phyloP scores from a whole-genome alignment of 2,113 vertebrate genomes.

The Jacana jacana region DNA sequence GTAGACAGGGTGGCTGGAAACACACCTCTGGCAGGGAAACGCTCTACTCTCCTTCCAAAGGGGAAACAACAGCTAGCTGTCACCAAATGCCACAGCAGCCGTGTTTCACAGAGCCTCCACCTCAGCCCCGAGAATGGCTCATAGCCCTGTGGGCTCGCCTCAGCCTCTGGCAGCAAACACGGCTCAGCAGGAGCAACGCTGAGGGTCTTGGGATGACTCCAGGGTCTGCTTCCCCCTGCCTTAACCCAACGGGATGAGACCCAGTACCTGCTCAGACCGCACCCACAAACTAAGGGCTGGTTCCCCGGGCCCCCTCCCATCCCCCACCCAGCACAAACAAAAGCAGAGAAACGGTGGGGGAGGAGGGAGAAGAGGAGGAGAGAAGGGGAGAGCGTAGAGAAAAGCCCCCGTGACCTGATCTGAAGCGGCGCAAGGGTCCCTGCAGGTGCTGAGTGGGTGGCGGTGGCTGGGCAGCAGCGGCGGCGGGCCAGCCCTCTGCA shows the following conservation, averaged over 20 bases:
- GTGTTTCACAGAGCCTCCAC: rapidly evolving
- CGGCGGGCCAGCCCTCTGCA: constrained; percentile 8
- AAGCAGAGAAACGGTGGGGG: background rate
- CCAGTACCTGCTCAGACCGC: background rate
- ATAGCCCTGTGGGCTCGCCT: rapidly evolving
- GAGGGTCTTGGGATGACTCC: background rate
- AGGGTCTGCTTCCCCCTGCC: background rate
- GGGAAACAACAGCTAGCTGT: background rate
- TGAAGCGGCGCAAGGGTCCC: background rate
- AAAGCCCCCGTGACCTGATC: constrained; percentile 75
- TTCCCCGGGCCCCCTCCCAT: background rate
- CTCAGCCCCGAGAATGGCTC: background rate
- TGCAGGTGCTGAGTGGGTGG: background rate
- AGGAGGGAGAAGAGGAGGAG: background rate
- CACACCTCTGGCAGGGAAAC: background rate
- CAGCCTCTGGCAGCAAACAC: background rate
- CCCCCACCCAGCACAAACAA: background rate
- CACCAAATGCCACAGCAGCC: rapidly evolving
- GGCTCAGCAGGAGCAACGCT: background rate
- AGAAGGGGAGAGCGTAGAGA: background rate
- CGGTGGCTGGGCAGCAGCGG: background rate
- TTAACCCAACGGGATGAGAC: background rate
- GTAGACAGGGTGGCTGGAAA: background rate
- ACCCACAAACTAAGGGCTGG: background rate
- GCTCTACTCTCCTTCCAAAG: background rate